Conservation (phyloP, 2,888 invertebrate genomes). For the Proisotoma minuta region DNA sequence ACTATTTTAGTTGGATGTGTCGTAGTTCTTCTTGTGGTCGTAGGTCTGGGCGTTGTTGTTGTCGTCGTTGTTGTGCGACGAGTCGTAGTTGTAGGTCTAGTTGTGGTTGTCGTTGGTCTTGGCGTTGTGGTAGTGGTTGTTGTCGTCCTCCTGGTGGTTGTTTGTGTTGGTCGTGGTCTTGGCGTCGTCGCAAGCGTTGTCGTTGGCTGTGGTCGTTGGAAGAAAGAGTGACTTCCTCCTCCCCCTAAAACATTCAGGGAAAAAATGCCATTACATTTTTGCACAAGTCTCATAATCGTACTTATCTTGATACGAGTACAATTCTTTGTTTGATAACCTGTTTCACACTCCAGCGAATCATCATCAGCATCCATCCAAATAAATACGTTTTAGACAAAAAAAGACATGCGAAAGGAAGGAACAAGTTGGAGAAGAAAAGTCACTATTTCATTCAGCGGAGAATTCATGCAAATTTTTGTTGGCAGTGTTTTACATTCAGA, state of each 20-base stretch:
- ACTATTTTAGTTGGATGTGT: constrained; percentile 25
- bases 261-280: too few relatives aligned
- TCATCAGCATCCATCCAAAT: too few relatives aligned
- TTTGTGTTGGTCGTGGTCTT: constrained; percentile 16
- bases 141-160: constrained; percentile 36
- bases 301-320: too few relatives aligned
- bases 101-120: constrained; percentile 20
- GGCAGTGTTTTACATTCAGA: too few relatives aligned
- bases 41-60: constrained; percentile 18
- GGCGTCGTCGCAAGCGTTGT: constrained; percentile 17
- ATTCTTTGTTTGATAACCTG: too few relatives aligned
- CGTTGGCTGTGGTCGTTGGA: not conserved
- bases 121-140: constrained; percentile 21
- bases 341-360: too few relatives aligned
- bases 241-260: not conserved
- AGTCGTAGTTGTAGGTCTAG: constrained; percentile 23
- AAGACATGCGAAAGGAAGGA: too few relatives aligned
- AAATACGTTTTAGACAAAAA: too few relatives aligned
- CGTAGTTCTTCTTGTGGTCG: constrained; percentile 19
- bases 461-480: too few relatives aligned
- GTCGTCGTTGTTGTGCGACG: not conserved
- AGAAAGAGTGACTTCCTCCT: not conserved
- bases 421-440: too few relatives aligned
- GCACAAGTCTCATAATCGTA: too few relatives aligned
- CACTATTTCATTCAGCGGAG: too few relatives aligned